These are phyloP conservation scores for Podabrus alpinus DNA, from an alignment of 2,888 invertebrate species.

Conservation along the genomic window DNA sequence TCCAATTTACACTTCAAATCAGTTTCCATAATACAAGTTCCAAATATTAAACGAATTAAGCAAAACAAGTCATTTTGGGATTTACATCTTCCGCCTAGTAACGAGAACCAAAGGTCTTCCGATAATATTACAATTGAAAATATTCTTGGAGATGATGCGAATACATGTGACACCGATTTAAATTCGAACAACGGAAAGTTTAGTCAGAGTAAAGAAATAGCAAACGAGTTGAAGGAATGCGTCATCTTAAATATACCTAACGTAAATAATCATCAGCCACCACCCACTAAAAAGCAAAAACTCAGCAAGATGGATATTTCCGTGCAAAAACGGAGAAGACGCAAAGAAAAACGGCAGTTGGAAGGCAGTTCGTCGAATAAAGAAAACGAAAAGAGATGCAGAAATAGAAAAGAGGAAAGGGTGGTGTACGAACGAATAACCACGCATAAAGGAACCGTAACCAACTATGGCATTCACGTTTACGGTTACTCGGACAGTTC, in stretches of 20 bases:
- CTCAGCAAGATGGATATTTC: conserved; percentile 55
- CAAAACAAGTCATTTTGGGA: background rate
- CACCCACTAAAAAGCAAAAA: conserved; percentile 45
- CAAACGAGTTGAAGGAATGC: conserved; percentile 4
- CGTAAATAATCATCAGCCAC: conserved; percentile 37
- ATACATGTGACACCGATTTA: background rate
- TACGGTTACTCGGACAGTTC: conserved; percentile 52
- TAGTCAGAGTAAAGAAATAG: conserved; percentile 14
- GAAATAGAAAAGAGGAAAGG: conserved; percentile 17
- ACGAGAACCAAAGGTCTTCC: conserved; percentile 9
- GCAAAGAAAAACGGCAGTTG: conserved; percentile 33
- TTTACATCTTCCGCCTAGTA: background rate
- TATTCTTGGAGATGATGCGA: conserved; percentile 9
- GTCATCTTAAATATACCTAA: conserved; percentile 53
- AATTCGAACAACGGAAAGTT: background rate
- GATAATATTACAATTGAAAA: conserved; percentile 23
- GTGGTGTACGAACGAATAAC: conserved; percentile 24
- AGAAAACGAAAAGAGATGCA: conserved; percentile 20
- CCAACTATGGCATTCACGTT: conserved; percentile 48
- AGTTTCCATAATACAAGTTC: conserved; percentile 9
- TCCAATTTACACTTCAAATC: conserved; percentile 32
- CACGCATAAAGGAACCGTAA: conserved; percentile 24
- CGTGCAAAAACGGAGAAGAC: conserved; percentile 46
- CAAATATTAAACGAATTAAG: conserved; percentile 19
- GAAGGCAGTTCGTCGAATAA: conserved; percentile 18